A percentile compares a stretch with the other conserved stretches of the same genome.
Evolutionary conservation across 1,140 invertebrate genomes (phyloP).

Genomic region (Diabrotica undecimpunctata): DNA sequence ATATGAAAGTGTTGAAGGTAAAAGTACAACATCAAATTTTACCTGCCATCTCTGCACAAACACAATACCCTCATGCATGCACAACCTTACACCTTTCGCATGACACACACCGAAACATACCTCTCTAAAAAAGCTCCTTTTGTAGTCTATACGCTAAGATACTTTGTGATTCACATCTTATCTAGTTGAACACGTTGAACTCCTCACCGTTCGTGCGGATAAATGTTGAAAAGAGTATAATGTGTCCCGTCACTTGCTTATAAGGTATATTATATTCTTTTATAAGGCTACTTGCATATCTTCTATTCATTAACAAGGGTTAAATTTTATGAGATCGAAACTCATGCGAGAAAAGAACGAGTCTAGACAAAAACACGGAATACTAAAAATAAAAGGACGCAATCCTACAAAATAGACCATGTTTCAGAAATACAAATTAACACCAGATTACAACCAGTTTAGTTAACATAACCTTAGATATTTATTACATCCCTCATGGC

Average conservation of each 20-base stretch:
- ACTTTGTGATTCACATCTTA: constrained; percentile 15
- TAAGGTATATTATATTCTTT: not conserved
- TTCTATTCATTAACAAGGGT: too few relatives aligned
- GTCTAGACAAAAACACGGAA: too few relatives aligned
- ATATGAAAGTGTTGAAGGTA: constrained; percentile 17
- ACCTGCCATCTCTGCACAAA: constrained; percentile 16
- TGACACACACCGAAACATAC: constrained; percentile 8
- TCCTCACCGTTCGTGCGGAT: constrained; percentile 7
- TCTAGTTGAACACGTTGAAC: constrained; percentile 11
- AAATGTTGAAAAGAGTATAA: constrained; percentile 5
- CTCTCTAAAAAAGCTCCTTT: constrained; percentile 14
- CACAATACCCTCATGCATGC: constrained; percentile 15
- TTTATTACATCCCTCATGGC: too few relatives aligned
- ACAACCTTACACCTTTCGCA: constrained; percentile 17
- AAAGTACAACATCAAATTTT: constrained; percentile 8
- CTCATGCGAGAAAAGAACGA: too few relatives aligned
- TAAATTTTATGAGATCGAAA: too few relatives aligned
- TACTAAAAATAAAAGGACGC: too few relatives aligned
- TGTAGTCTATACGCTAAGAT: constrained; percentile 12
- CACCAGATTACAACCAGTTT: too few relatives aligned
- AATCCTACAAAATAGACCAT: too few relatives aligned
- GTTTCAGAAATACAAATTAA: too few relatives aligned
- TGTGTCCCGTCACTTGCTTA: not conserved
- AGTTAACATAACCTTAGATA: too few relatives aligned
- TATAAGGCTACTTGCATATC: too few relatives aligned